Base-by-base conservation (phyloP, 2,113 vertebrate genomes). In the Periophthalmus modestus region DNA sequence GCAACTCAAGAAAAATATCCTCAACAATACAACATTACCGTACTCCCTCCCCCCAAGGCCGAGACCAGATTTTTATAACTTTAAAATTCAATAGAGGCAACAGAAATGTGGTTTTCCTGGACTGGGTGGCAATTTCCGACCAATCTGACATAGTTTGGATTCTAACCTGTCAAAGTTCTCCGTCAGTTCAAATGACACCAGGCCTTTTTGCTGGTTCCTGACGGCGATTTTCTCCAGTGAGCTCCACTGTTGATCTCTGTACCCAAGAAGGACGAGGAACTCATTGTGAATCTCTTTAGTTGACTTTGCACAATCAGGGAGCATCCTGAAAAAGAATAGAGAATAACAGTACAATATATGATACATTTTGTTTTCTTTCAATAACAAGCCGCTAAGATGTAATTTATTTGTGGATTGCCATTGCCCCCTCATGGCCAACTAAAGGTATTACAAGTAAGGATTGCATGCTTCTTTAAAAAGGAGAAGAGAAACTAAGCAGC, bases 111-210 rank as follows among this genome's bases (percentile, higher is more conserved):
- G 50, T 34, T 33, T n/a, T 61, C 33, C 46, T 59, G 59, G 0
- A 0, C 28, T 2, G 0, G 33, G 14, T 18, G 58, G 7, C 34
- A 4, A n/a, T 43, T 43, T n/a, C 10, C 34, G 11, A n/a, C 62
- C 34, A 39, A 19, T n/a, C 3, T 43, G 7, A 65, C 10, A 10
- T 0, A 24, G 65, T 47, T 21, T 65, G 62, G 12, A 24, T 14
- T 14, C 79, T 36, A 39, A 96, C 95, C 95, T 96, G 73, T 96
- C 93, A 80, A 94, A 88, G 78, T 90, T 93, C 73, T 96, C 91
- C 0, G 61, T 73, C 66, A 97, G n/a, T 82, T 96, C 93, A 88
- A 97, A 95, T 21, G 94, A 94, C 73, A 96, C 92, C 75, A 96
- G 89, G 15, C 95, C 94, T 1, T 91, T 95, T 69, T 85, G 89